A percentile compares a stretch with the other conserved stretches of the same genome.
These are phyloP conservation scores for Diorhabda carinulata DNA, from an alignment of 1,140 invertebrate species.

Conservation along the genomic window DNA sequence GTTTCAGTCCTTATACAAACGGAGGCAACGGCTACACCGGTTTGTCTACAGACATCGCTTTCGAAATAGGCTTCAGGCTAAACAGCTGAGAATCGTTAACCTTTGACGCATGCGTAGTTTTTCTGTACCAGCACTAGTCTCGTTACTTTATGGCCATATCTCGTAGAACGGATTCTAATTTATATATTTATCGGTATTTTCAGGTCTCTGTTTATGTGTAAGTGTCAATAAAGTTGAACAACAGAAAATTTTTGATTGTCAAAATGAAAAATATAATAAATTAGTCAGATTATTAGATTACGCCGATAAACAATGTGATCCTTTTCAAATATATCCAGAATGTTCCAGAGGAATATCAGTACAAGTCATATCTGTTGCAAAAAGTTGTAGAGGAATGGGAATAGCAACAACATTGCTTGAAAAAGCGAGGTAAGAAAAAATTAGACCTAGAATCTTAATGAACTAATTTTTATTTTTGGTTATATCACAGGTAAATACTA, in stretches of 20 bases:
- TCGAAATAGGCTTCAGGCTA: no score
- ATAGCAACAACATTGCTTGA: not conserved
- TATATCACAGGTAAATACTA: no score
- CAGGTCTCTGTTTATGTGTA: not conserved
- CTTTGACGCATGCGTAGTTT: no score
- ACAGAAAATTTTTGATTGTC: not conserved
- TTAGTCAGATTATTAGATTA: slow-evolving; percentile 4
- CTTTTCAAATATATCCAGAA: slow-evolving; percentile 3
- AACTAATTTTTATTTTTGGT: no score
- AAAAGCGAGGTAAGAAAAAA: slow-evolving; percentile 2
- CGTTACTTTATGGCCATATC: no score
- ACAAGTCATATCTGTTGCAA: not conserved
- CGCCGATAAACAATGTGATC: slow-evolving; percentile 4
- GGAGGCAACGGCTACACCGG: no score
- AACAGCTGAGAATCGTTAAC: no score
- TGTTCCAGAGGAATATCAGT: slow-evolving; percentile 8
- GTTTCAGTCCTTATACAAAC: no score
- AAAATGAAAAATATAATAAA: slow-evolving; percentile 10
- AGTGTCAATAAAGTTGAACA: not conserved
- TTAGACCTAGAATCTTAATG: not conserved
- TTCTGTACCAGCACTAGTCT: no score
- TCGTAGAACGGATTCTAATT: no score
- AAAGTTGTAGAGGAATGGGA: not conserved
- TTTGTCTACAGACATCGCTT: no score
- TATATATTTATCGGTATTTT: not conserved